Evolutionary conservation across 2,113 vertebrate species (phyloP), one percentile per base, ranked within the genome.

Genomic region (Boulengeromyrus knoepffleri): DNA sequence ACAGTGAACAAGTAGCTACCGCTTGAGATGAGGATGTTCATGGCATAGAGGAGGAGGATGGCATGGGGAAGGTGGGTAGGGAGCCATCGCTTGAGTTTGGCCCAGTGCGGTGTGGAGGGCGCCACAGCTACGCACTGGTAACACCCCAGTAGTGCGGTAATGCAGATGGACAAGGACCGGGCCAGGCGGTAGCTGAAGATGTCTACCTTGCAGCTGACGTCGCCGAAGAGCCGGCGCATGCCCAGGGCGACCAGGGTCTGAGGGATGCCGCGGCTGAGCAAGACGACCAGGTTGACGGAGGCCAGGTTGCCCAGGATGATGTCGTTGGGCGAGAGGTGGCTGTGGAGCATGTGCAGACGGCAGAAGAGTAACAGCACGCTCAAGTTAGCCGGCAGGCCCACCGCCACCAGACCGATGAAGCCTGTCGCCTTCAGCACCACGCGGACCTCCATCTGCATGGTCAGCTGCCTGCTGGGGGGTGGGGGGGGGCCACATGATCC

Each of bases 301-400:
- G 90, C 91, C 21, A 93, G 66, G 56, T 93, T 92, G 83, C 88
- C 36, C 42, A 93, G 49, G 52, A 93, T 92, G 80, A 91, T 85
- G 90, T 94, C 92, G 19, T 89, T 90, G 12, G 90, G 90, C 1
- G 53, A 91, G 24, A 91, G 21, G 39, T 50, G 91, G n/a, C 92
- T 53, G 1, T 88, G 88, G 49, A 45, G 86, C 50, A 56, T n/a
- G 39, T 85, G 89, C 8, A 91, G 91, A 39, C 90, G 91, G n/a
- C 90, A 47, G 84, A 94, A 92, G 24, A 93, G 85, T 50, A 86
- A 88, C 52, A 94, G 66, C 66, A 93, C 92, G 46, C 85, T 83
- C 24, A 93, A 77, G 74, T 93, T 94, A 21, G 92, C 92, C n/a
- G 92, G 94, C 47, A 93, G 93, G 45, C 92, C 93, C 45, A 93